A percentile compares a stretch with the other conserved stretches of the same genome.
Conservation (phyloP, 2,113 vertebrate species). For the Notiomystis cincta region DNA sequence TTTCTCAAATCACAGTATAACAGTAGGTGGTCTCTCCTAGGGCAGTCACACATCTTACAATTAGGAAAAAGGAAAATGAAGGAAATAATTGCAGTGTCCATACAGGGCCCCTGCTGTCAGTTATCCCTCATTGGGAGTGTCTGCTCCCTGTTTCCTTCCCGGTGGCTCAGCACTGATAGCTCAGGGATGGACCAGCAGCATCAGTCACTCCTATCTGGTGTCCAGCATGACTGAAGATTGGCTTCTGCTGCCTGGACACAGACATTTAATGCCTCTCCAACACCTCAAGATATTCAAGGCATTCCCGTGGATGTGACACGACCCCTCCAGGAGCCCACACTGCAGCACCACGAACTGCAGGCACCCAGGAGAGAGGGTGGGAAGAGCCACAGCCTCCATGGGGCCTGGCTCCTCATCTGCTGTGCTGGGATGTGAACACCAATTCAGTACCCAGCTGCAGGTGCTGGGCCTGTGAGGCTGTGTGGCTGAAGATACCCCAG, state of each 20-base stretch:
- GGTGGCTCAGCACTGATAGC: background rate
- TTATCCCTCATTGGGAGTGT: background rate
- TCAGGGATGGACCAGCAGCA: background rate
- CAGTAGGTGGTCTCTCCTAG: background rate
- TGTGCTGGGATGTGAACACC: fast-evolving
- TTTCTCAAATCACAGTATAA: background rate
- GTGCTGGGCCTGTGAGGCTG: background rate
- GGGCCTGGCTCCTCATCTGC: background rate
- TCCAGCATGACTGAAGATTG: background rate
- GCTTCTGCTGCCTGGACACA: background rate
- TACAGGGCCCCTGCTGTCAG: background rate
- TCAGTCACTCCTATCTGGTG: background rate
- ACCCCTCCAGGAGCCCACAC: background rate
- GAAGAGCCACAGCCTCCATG: background rate
- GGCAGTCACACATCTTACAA: background rate
- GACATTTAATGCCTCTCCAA: background rate
- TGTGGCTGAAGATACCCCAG: background rate
- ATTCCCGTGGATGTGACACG: background rate
- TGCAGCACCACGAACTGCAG: background rate
- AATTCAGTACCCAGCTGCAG: background rate
- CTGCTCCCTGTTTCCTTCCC: background rate
- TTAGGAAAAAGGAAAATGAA: background rate
- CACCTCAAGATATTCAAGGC: background rate
- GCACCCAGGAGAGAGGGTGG: background rate
- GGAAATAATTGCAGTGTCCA: background rate